Base-by-base conservation (phyloP, 2,113 vertebrate species). In the Mus musculus region DNA sequence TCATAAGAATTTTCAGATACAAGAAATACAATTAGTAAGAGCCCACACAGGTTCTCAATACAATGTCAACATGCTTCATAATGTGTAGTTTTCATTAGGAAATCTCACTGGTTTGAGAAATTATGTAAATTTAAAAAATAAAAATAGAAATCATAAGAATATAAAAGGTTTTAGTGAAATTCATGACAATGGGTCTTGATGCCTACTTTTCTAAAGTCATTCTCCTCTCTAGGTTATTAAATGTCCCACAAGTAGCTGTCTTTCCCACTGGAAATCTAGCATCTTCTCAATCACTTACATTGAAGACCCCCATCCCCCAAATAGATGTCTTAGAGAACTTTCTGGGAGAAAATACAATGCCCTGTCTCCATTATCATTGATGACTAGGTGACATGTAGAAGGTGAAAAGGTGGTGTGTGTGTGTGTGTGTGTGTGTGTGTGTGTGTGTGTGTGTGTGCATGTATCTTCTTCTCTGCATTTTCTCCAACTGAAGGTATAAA, bases 401-500 rank as follows among this genome's bases (percentile, higher is more conserved):
- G 26, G 22, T 65, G 10, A 16, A 52, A 96, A 94, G 13, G 81
- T 84, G 26, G 56, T 42, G 28, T 56, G 30, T 78, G 30, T 80
- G 19, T 39, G 78, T 81, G 36, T n/a, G 20, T 82, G 20, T 39
- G 54, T 61, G 36, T 39, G 36, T 82, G 20, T 39, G 76, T 33
- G 24, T 49, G 56, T 59, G 19, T 61, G 59, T 61, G 19, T 22
- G 26, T 16, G 13, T 71, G 1, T 42, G 30, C 12, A 20, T 94
- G 28, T 92, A 84, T 82, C 94, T 93, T 49, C 69, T 78, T 96
- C 36, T 94, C 67, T 76, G 28, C 2, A 82, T 85, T 91, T 85
- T 96, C n/a, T 92, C 42, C 77, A 93, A 86, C n/a, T 93, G 59
- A 96, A 94, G 56, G 33, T 20, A 56, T 63, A 54, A 92, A 91